Conservation (phyloP, 1,140 invertebrate genomes). For the Apis dorsata region DNA sequence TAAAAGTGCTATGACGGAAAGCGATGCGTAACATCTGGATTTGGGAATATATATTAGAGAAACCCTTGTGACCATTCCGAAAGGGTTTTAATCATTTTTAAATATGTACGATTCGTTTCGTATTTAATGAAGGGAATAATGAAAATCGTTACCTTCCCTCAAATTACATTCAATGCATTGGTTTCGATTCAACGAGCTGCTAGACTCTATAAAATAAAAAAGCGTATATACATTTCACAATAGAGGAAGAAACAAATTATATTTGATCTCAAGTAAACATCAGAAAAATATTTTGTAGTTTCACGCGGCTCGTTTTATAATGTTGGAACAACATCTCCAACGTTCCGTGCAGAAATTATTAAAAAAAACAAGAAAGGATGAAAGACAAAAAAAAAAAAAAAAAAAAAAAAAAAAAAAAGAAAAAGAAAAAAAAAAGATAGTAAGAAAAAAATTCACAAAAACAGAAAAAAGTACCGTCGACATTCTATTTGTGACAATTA, state of each 20-base stretch:
- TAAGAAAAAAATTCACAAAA: conserved; percentile 28
- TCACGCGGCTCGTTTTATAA: conserved; percentile 47
- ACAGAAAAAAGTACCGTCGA: conserved; percentile 21
- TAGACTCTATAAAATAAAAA: background rate
- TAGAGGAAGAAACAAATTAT: background rate
- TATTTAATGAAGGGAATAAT: conserved; percentile 44
- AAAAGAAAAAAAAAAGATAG: conserved; percentile 27
- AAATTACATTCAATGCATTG: conserved; percentile 12
- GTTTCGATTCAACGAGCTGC: conserved; percentile 34
- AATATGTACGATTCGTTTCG: conserved; percentile 57
- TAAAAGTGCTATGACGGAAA: conserved; percentile 32
- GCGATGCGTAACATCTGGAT: conserved; percentile 58
- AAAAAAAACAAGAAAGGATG: conserved; percentile 37
- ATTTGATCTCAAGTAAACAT: background rate
- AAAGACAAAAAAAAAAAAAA: conserved; percentile 29
- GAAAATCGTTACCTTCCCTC: conserved; percentile 16
- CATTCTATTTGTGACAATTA: background rate
- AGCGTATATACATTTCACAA: background rate
- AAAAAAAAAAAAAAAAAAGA: conserved; percentile 34
- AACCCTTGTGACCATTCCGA: conserved; percentile 27
- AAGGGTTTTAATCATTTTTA: conserved; percentile 22
- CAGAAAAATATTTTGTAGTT: conserved; percentile 11
- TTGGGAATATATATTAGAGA: conserved; percentile 8
- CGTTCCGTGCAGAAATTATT: conserved; percentile 27
- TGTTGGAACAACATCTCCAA: conserved; percentile 60